Base-by-base conservation (phyloP, 1,140 invertebrate genomes). In the Plectrocnemia conspersa region DNA sequence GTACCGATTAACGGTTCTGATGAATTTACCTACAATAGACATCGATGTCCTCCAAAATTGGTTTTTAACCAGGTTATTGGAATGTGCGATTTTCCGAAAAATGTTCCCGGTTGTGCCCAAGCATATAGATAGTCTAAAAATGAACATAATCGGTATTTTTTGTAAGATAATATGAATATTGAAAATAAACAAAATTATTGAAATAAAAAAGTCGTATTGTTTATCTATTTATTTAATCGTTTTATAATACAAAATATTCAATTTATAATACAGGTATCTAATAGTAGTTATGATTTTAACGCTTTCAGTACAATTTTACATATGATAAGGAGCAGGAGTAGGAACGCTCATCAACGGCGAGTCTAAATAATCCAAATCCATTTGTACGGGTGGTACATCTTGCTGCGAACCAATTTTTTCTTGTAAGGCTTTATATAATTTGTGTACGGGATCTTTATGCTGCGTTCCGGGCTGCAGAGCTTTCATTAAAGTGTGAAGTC, bases 311-410 rank as follows among this genome's bases (percentile, higher is more conserved):
- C n/a, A 19, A 35, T 5, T 38, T 48, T 57, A 61, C 27, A 64
- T 62, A 65, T 83, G 80, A 65, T 80, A 82, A 9, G 88, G 87
- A 22, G 86, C 85, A 16, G 88, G 86, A 3, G 85, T 90, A 6
- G 88, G 88, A 10, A 91, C 88, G 78, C 84, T 88, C 79, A 90
- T 87, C 1, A 92, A 71, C 1, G 89, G 89, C 1, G 91, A 91
- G 67, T 92, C 83, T 22, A 89, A 75, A 64, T 83, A 81, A 70
- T 91, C 88, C 59, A 86, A 78, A 63, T 84, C 81, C 58, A 78
- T 81, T 49, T 79, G 77, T 33, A 72, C 67, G 0, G 77, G 71
- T 33, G 77, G 75, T 48, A 82, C 78, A 62, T 90, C 88, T 49
- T 85, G 81, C 52, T 83, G 80, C 19, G 77, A 77, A 46, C 82